Evolutionary conservation across 2,888 invertebrate genomes (phyloP), one percentile per base, ranked within the genome.

Genomic region (Salpingus planirostris): DNA sequence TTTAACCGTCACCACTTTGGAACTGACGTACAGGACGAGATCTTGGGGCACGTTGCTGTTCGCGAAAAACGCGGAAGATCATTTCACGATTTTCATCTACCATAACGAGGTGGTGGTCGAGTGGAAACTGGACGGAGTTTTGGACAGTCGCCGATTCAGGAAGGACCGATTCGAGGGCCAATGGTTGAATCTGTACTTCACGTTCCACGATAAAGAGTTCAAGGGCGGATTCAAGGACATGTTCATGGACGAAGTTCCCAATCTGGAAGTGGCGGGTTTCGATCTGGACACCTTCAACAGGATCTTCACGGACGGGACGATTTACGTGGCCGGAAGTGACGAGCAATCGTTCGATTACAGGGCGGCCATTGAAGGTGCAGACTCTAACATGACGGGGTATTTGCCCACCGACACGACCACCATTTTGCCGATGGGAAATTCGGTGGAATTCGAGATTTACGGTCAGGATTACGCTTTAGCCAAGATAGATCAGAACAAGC

Each of bases 21-120:
- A 73, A 54, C 67, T 79, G 13, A 68, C 68, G 2, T 74, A 75
- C 49, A 71, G 84, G 50, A 79, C 79, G 11, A 74, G 80, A 48
- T 73, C 76, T 11, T 88, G 88, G 46, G 90, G 89, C 33, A 85
- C 84, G 2, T 57, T 88, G 15, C 67, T 91, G 50, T 80, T 79
- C 51, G 76, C 84, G 14, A 73, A 74, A 46, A 50, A 65, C 13
- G 47, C 47, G 24, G 65, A 67, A 22, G 69, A 73, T 21, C 69
- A 74, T 66, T 82, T 86, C 61, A 76, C 75, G 23, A 71, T 85
- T 34, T 80, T 78, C 35, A 78, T 80, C 37, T 79, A 74, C 61
- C 71, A 72, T 46, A 79, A 78, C 50, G 76, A 77, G 50, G 76
- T 83, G 13, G 73, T 79, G 1, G 68, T 84, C 29, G 74, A 77